These are phyloP conservation scores for Muscicapa adusta DNA, from an alignment of 2,113 vertebrate genomes.

Conservation along the genomic window DNA sequence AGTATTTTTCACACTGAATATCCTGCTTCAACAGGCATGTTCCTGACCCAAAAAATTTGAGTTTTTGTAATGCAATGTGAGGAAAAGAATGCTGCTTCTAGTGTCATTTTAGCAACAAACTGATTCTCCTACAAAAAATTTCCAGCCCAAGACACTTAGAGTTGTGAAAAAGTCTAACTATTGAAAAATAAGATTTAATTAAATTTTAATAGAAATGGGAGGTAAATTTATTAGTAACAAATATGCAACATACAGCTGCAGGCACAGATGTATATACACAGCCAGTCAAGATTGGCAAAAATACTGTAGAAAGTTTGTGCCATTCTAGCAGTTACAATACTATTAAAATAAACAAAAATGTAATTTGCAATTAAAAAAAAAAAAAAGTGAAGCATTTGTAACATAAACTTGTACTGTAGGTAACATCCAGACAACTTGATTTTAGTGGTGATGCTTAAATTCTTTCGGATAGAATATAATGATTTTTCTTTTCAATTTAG, in stretches of 20 bases:
- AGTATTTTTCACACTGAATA: neutral
- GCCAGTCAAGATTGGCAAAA: neutral
- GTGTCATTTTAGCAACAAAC: neutral
- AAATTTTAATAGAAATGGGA: neutral
- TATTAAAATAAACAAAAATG: neutral
- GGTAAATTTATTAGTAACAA: neutral
- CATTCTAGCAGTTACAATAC: neutral
- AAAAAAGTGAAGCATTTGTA: neutral
- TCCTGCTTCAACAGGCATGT: neutral
- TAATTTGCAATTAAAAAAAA: neutral
- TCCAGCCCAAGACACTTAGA: neutral
- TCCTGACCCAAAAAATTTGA: neutral
- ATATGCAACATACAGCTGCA: neutral
- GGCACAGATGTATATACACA: neutral
- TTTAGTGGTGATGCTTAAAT: neutral
- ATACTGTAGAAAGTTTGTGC: neutral
- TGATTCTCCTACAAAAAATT: neutral
- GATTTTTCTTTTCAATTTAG: neutral
- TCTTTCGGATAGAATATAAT: neutral
- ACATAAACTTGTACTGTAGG: neutral
- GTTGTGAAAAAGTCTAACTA: neutral
- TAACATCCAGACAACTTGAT: neutral
- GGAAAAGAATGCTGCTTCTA: neutral
- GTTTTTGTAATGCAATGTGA: neutral
- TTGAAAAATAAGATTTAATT: neutral